Base-by-base conservation (phyloP, 2,113 vertebrate genomes). In the Podarcis raffonei region DNA sequence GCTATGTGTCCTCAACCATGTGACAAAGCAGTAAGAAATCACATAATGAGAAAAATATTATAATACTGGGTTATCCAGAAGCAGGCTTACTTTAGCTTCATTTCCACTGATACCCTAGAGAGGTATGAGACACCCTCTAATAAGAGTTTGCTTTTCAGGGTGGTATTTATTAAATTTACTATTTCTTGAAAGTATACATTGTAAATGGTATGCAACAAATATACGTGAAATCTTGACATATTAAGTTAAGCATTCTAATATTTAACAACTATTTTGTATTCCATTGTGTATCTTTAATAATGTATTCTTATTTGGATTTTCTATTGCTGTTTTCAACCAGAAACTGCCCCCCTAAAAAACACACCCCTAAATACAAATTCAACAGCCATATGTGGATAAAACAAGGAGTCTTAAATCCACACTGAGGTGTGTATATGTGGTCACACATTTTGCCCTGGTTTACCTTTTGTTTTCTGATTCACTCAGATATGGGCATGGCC, bases 131-230 rank as follows among this genome's bases (percentile, higher is more conserved):
- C 68, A 65, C 23, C 25, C 32, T 25, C 20, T 11, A 27, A 53
- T 42, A 68, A 39, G 59, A n/a, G n/a, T 88, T 62, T 22, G 11
- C 71, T 0, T 12, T 90, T 89, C 0, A 59, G 18, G 37, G 65
- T 86, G 62, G 27, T 90, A 93, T 94, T 95, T 93, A 94, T 95
- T 93, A 0, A 0, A 0, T 27, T 48, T 79, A 39, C 35, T 80
- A n/a, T n/a, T 66, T 77, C 66, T 83, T 76, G 8, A 65, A 35
- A 42, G 23, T 86, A 69, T 32, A 11, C 11, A n/a, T 78, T 86
- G 18, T 83, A 77, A 78, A 39, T 77, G 59, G 65, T 57, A 32
- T 84, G 11, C 57, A 20, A 39, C 18, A 12, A 25, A n/a, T 86
- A 2, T 87, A 77, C 81, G 25, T 0, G 53, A 77, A 87, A n/a